Conservation (phyloP, 2,888 invertebrate species). For the Maniola hyperantus region DNA sequence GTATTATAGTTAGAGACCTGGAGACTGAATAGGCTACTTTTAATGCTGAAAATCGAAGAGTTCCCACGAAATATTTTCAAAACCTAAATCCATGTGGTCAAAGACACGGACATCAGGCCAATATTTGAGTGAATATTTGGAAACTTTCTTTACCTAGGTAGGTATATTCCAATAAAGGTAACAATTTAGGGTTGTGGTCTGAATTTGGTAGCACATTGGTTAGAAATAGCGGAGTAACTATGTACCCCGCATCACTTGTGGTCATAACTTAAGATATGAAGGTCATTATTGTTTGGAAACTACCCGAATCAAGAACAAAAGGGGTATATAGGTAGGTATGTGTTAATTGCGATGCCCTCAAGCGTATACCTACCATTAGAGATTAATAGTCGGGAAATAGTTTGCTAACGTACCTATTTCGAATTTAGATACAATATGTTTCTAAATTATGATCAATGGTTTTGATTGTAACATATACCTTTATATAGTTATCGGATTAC, state of each 20-base stretch:
- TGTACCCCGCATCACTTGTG: neutral
- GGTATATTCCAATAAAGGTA: too few relatives aligned
- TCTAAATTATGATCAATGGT: slow-evolving; percentile 1
- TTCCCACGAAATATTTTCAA: too few relatives aligned
- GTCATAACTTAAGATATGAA: slow-evolving; percentile 10
- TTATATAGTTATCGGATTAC: neutral
- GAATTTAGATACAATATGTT: neutral
- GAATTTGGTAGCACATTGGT: neutral
- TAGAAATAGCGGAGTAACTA: neutral
- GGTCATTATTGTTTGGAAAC: slow-evolving; percentile 10
- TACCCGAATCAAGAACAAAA: slow-evolving; percentile 5
- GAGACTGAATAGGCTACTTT: too few relatives aligned
- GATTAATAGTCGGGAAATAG: slow-evolving; percentile 16
- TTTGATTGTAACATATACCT: neutral
- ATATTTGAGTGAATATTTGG: too few relatives aligned
- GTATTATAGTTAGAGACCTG: too few relatives aligned
- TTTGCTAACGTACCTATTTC: neutral
- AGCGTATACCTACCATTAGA: neutral
- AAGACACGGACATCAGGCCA: too few relatives aligned
- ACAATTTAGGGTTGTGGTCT: neutral
- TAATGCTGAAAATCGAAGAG: too few relatives aligned
- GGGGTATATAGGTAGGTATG: neutral
- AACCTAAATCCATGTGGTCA: too few relatives aligned
- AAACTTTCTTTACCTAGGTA: too few relatives aligned
- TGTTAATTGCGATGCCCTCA: slow-evolving; percentile 9